Conservation (phyloP, 53 echinoderm and acorn worm genomes). For the Apostichopus leukothele region DNA sequence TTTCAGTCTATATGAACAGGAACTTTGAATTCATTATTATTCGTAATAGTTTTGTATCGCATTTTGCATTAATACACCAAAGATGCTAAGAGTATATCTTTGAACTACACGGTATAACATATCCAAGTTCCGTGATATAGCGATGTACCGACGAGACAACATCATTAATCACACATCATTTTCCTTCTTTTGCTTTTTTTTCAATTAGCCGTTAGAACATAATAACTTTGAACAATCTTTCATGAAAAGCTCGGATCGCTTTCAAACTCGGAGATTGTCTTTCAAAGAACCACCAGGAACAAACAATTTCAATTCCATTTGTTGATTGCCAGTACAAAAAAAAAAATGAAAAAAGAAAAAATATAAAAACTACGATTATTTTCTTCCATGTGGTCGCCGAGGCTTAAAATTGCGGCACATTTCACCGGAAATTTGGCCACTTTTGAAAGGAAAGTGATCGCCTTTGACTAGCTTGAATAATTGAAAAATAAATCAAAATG, state of each 20-base stretch:
- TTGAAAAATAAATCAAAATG: constrained; percentile 38
- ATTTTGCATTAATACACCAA: no score
- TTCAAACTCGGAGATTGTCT: constrained; percentile 32
- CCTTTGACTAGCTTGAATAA: constrained; percentile 36
- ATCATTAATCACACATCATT: not conserved
- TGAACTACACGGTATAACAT: no score
- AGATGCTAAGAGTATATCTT: no score
- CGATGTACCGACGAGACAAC: not conserved
- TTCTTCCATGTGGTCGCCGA: constrained; percentile 13
- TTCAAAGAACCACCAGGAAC: constrained; percentile 22
- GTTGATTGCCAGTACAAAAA: constrained; percentile 7
- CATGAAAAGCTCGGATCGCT: constrained; percentile 1
- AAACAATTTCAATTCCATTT: constrained; percentile 30
- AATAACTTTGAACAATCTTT: not conserved
- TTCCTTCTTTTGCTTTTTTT: not conserved
- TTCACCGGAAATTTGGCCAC: constrained; percentile 47
- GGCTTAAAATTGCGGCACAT: constrained; percentile 35
- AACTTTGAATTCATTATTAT: no score
- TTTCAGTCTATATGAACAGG: no score
- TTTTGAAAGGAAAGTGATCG: constrained; percentile 42
- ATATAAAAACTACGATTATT: not conserved
- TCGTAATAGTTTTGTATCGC: no score
- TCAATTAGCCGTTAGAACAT: not conserved
- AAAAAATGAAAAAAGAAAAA: not conserved
- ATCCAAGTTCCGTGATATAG: no score